Evolutionary conservation across 1,140 invertebrate species (phyloP), one percentile per base, ranked within the genome.

Genomic region (Doryteuthis pealeii): DNA sequence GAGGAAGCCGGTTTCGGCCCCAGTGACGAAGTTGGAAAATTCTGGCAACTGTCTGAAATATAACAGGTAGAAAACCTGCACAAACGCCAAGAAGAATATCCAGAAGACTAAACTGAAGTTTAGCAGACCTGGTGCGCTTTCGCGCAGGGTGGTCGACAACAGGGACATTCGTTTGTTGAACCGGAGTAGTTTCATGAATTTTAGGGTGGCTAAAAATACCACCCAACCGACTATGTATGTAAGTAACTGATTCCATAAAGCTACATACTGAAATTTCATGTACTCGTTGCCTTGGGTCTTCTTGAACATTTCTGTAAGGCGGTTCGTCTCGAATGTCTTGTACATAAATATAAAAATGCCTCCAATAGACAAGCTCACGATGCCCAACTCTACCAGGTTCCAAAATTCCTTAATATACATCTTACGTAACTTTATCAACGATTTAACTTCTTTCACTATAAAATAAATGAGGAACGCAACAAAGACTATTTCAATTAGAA

Each of bases 161-260:
- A 89, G 74, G 8, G 86, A 86, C 74, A 90, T 90, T 72, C 87
- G 82, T 71, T 87, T 88, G 83, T 91, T 91, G 82, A 91, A 91
- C 58, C 89, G 80, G 5, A 91, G 80, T 1, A 91, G 82, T 74
- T 89, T 88, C 33, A 90, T 79, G 79, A 91, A 90, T 78, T 91
- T 91, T 8, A 91, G 77, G 22, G 87, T 89, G 10, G 85, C 85
- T 40, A 90, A 82, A 81, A 90, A 91, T 15, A 90, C 85, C 14
- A 90, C 78, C 72, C 89, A 87, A 18, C 87, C 89, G 28, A 90
- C 84, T 31, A 90, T 84, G 76, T 89, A 89, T 33, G 81, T 83
- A 74, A 89, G 89, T 28, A 86, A 65, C 49, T 90, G 87, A 77
- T 90, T 90, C 79, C 90, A 87, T 65, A 88, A 84, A 6, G 87